Evolutionary conservation across 2,113 vertebrate genomes (phyloP).

Genomic region (Delphinapterus leucas): DNA sequence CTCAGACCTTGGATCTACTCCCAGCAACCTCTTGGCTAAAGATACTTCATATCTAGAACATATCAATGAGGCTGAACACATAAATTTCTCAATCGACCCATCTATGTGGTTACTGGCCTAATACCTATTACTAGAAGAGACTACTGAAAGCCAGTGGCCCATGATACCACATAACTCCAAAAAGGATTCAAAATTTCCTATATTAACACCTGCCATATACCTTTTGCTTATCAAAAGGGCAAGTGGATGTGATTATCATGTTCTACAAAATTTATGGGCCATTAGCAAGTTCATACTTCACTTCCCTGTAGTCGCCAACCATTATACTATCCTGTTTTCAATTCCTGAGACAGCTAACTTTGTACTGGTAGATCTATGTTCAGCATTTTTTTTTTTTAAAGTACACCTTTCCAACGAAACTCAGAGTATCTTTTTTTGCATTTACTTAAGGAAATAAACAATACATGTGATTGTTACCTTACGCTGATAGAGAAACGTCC

Average conservation of each 20-base stretch:
- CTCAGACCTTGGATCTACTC: neutral
- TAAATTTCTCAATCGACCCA: neutral
- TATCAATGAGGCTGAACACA: neutral
- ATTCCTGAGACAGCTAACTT: neutral
- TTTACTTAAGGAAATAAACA: neutral
- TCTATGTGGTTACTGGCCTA: neutral
- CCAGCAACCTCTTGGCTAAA: neutral
- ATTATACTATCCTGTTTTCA: neutral
- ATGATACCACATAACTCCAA: neutral
- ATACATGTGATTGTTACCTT: neutral
- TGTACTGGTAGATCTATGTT: neutral
- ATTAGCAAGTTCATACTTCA: neutral
- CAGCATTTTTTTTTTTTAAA: neutral
- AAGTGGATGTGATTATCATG: neutral
- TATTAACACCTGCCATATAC: neutral
- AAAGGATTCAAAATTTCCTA: neutral
- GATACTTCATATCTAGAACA: neutral
- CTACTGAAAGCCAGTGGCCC: neutral
- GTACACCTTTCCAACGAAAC: neutral
- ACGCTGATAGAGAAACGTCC: neutral
- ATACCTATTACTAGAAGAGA: neutral
- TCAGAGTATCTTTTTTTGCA: neutral
- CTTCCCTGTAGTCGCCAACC: neutral
- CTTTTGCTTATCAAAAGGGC: neutral
- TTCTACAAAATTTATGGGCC: neutral